Evolutionary conservation across 2,888 invertebrate genomes (phyloP).

Genomic region (Steinernema hermaphroditum): DNA sequence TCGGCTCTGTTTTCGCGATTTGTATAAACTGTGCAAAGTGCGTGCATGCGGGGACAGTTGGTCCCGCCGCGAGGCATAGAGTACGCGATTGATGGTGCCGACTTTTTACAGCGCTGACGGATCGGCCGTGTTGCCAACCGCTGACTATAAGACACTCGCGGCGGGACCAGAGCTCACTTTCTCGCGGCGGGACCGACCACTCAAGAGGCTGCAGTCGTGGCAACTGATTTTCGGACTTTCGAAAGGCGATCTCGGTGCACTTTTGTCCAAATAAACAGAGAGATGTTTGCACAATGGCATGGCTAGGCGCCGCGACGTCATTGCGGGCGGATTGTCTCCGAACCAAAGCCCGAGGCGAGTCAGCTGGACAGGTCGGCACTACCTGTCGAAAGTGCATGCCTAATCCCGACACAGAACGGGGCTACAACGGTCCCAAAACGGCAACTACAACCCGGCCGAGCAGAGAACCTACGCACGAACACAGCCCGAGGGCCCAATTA

Average conservation of each 20-base stretch:
- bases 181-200: background rate
- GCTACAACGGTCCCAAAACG: constrained; percentile 26
- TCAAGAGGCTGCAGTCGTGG: background rate
- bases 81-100: constrained; percentile 21
- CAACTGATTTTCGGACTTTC: constrained; percentile 27
- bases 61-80: background rate
- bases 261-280: constrained; percentile 30
- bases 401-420: constrained; percentile 20
- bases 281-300: constrained; percentile 27
- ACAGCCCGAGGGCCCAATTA: background rate
- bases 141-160: constrained; percentile 4
- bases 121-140: background rate
- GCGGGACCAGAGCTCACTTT: constrained; percentile 1
- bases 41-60: constrained; percentile 27
- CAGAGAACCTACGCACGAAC: constrained; percentile 2
- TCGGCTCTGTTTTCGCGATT: constrained; percentile 12
- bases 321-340: constrained; percentile 17
- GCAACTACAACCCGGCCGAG: background rate
- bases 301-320: constrained; percentile 25
- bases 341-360: background rate
- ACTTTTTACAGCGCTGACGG: constrained; percentile 22
- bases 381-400: constrained; percentile 24
- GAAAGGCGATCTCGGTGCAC: constrained; percentile 30
- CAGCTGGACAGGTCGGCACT: constrained; percentile 8
- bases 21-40: constrained; percentile 29